Evolutionary conservation across 2,797 vertebrate genomes (phyloP), one percentile per base, ranked within the genome.

Genomic region (Sebastes itinus): DNA sequence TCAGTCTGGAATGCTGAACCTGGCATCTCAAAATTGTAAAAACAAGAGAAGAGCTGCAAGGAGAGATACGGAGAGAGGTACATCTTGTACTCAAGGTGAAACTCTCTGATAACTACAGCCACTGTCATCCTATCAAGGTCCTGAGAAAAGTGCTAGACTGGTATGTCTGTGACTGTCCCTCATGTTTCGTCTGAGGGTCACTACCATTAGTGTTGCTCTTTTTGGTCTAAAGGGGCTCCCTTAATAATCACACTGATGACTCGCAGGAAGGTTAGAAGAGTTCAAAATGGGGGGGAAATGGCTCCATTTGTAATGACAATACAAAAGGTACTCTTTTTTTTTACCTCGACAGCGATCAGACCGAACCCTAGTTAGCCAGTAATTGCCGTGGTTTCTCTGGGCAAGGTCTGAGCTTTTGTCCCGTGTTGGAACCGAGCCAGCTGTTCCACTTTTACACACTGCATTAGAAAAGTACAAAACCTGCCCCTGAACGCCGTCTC

Each of bases 391-490:
- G 89, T 89, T 87, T 84, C 35, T 76, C 22, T 63, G 46, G 64
- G 77, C 33, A 61, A 49, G 46, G 58, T 69, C 71, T 67, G 64
- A 83, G 77, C 88, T 84, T 89, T 93, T 90, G 90, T 93, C 66
- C 68, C 23, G 6, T 18, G 25, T 52, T 93, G 91, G 90, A 90
- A 68, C 42, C 30, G 25, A 46, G 88, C 91, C 93, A 94, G 78
- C 68, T 87, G 91, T 49, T 92, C 90, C 78, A 91, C 81, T 88
- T 94, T 88, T 77, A 73, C 83, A 87, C 86, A 83, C 75, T 70
- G 76, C 80, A 84, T 78, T 87, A 86, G 80, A 86, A 80, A 89
- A 79, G 77, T 14, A 92, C 89, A 88, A 87, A 93, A 92, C 84
- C 58, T 62, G 61, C 63, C 72, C 63, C 66, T 27, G 49, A 84